Base-by-base conservation (phyloP, 2,797 vertebrate genomes). In the Myotis daubentonii region DNA sequence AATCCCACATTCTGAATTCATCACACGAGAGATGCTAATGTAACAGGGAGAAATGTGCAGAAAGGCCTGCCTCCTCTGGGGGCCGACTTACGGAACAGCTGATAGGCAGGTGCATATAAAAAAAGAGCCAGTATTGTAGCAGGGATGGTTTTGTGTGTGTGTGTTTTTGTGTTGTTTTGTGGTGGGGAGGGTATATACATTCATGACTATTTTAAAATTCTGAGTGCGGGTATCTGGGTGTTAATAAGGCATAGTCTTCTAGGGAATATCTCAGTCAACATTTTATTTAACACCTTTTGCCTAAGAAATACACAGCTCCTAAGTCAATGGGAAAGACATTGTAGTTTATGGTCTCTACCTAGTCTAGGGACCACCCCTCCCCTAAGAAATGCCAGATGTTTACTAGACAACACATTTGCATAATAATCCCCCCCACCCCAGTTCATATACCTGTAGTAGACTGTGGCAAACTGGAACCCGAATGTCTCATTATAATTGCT, bases 111-210 rank as follows among this genome's bases (percentile, higher is more conserved):
- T 19, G 38, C 28, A 4, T 13, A 4, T 7, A 10, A 28, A 81
- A 81, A 41, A 72, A 65, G 1, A 70, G 72, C 75, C 7, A 5
- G 53, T 3, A 25, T 19, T 6, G 8, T 17, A 7, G 41, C 7
- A 10, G 0, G 12, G n/a, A n/a, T 15, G 8, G 13, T 70, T 33
- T 41, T 49, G 7, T 53, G 19, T 53, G 53, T 22, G 51, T 53
- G 53, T 53, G 1, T 53, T 4, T 57, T 2, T 57, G 22, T 23
- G 55, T 8, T 57, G 55, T 57, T 57, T 57, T 25, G 55, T 4
- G 19, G 62, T 17, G 8, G 6, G 10, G 0, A 28, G 44, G n/a
- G 8, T 5, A 30, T 2, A 28, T 51, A 41, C 12, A 23, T 1
- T 41, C 8, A 7, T 1, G 17, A 74, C 91, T 72, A 8, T 1